Conservation (phyloP, 1,140 invertebrate species). For the Papilio machaon region DNA sequence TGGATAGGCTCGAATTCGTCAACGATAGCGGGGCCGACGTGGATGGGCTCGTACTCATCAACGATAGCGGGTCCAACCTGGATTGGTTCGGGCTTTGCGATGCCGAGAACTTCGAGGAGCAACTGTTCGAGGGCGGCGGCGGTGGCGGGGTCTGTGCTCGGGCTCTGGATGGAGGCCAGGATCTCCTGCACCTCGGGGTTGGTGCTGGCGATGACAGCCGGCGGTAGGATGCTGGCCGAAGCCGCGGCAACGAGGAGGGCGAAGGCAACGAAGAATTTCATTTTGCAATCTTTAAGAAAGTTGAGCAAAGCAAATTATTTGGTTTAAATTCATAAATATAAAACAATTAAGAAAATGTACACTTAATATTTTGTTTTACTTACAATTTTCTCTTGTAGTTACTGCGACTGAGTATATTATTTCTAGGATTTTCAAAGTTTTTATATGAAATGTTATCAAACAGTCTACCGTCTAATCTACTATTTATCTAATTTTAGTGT, state of each 20-base stretch:
- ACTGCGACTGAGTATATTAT: constrained; percentile 6
- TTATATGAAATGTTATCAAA: constrained; percentile 10
- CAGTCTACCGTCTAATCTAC: background rate
- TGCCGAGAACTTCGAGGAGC: constrained; percentile 42
- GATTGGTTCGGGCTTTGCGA: too few species aligned
- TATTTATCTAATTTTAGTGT: constrained; percentile 17
- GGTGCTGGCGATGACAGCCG: constrained; percentile 40
- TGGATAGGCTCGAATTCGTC: constrained; percentile 34
- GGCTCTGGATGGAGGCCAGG: constrained; percentile 63
- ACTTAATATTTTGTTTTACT: background rate
- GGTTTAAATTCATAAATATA: too few species aligned
- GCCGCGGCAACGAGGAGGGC: constrained; percentile 54
- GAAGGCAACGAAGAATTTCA: constrained; percentile 33
- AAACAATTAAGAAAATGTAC: too few species aligned
- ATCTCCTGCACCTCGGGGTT: constrained; percentile 54
- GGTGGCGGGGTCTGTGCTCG: constrained; percentile 67
- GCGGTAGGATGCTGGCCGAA: constrained; percentile 44
- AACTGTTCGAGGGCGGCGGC: constrained; percentile 54
- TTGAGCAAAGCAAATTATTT: too few species aligned
- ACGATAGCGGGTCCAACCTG: constrained; percentile 47
- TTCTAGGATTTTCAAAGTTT: constrained; percentile 9
- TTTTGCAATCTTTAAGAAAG: too few species aligned
- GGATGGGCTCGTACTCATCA: constrained; percentile 39
- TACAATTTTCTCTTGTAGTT: constrained; percentile 5
- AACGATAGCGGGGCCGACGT: constrained; percentile 43